Conservation (phyloP, 2,113 vertebrate species). For the Lasiurus borealis region DNA sequence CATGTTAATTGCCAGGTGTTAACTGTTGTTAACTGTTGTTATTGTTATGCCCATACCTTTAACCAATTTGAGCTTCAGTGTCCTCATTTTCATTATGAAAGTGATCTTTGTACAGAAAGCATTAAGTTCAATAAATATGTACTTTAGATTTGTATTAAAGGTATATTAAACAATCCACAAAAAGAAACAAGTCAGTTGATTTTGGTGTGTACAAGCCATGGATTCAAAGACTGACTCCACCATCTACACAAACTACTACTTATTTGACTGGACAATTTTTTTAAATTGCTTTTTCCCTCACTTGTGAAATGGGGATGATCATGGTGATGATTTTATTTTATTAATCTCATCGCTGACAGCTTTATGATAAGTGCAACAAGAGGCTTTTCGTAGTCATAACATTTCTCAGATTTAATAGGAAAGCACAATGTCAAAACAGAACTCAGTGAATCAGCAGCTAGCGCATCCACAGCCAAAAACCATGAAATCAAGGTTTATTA, state of each 20-base stretch:
- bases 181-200: background rate
- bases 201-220: background rate
- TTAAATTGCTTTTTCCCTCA: background rate
- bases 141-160: background rate
- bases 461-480: background rate
- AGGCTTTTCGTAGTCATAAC: background rate
- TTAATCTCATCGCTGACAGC: background rate
- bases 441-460: background rate
- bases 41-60: background rate
- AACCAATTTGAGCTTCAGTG: background rate
- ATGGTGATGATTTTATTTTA: background rate
- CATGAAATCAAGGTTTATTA: background rate
- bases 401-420: constrained; percentile 13
- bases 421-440: background rate
- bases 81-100: background rate
- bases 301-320: background rate
- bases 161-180: background rate
- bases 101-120: background rate
- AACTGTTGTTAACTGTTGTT: background rate
- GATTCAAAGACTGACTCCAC: background rate
- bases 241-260: background rate
- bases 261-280: background rate
- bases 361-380: background rate
- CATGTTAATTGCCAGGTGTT: background rate
- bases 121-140: background rate